A percentile compares a stretch with the other conserved stretches of the same genome.
Conservation (phyloP, 2,797 vertebrate species). For the Dermochelys coriacea region DNA sequence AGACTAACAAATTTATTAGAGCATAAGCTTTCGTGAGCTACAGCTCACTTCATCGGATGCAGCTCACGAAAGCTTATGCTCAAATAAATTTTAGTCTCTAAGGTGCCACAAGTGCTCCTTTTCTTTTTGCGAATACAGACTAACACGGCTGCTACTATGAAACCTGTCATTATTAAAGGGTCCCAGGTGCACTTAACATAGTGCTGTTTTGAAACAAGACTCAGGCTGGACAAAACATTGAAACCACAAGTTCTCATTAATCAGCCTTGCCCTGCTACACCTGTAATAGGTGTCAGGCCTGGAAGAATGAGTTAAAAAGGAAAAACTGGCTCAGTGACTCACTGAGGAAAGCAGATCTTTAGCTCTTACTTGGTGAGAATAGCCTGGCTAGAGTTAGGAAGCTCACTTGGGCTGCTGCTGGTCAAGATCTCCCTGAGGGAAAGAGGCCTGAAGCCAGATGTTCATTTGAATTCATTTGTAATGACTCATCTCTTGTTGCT, state of each 20-base stretch:
- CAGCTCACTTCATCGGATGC: too few relatives aligned
- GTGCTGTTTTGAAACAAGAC: too few relatives aligned
- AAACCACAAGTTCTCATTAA: too few relatives aligned
- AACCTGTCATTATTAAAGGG: too few relatives aligned
- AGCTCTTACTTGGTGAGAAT: neutral
- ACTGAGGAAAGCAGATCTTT: neutral
- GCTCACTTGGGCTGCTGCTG: neutral
- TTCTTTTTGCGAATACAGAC: too few relatives aligned
- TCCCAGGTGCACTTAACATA: too few relatives aligned
- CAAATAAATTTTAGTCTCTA: too few relatives aligned
- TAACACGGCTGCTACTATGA: too few relatives aligned
- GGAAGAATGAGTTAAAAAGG: neutral
- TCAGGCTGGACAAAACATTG: neutral
- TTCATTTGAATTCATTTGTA: neutral
- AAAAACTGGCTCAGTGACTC: neutral
- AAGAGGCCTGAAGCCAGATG: neutral
- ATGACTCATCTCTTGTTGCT: neutral
- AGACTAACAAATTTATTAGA: too few relatives aligned
- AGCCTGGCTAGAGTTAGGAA: neutral
- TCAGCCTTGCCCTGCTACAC: neutral
- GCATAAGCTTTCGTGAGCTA: too few relatives aligned
- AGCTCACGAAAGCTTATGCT: too few relatives aligned
- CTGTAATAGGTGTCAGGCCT: neutral
- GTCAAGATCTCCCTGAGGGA: neutral
- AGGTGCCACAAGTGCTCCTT: too few relatives aligned